These are phyloP conservation scores for Machimus rusticus DNA, from an alignment of 2,888 invertebrate genomes.

Conservation along the genomic window DNA sequence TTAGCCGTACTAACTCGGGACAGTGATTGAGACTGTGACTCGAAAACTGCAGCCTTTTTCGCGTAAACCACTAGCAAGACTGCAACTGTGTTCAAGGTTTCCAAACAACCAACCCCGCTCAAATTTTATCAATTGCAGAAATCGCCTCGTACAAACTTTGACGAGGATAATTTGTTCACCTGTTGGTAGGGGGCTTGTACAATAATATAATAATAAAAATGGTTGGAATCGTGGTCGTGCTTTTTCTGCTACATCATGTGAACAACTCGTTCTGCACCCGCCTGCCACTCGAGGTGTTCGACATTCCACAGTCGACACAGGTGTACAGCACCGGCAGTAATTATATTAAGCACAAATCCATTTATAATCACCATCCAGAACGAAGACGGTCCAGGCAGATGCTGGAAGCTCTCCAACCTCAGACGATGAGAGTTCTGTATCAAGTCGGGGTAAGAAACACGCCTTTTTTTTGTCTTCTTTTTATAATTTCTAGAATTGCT, in stretches of 20 bases:
- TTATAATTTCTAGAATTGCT: neutral
- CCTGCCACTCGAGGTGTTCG: slow-evolving; percentile 61
- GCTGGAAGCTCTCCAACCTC: slow-evolving; percentile 65
- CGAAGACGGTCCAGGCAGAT: slow-evolving; percentile 63
- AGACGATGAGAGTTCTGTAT: slow-evolving; percentile 72
- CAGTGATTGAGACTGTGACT: neutral
- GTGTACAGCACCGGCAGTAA: slow-evolving; percentile 43
- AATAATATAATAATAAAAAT: slow-evolving; percentile 46
- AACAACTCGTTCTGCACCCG: slow-evolving; percentile 56
- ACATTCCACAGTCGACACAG: slow-evolving; percentile 54
- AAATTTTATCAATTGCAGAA: neutral
- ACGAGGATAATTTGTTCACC: slow-evolving; percentile 18
- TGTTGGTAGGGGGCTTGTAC: neutral
- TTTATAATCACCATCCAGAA: slow-evolving; percentile 52
- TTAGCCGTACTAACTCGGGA: neutral
- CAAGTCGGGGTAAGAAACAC: slow-evolving; percentile 63
- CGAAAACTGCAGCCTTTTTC: neutral
- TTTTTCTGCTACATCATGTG: slow-evolving; percentile 47
- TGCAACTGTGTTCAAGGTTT: slow-evolving; percentile 17
- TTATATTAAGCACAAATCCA: slow-evolving; percentile 38
- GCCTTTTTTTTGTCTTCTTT: neutral
- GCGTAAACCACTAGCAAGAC: neutral
- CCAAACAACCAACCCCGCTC: neutral
- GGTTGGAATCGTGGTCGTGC: slow-evolving; percentile 48
- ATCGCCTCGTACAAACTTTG: neutral